A percentile compares a stretch with the other conserved stretches of the same genome.
Conservation (phyloP, 1,140 invertebrate species). For the Scaptomyza hsui region DNA sequence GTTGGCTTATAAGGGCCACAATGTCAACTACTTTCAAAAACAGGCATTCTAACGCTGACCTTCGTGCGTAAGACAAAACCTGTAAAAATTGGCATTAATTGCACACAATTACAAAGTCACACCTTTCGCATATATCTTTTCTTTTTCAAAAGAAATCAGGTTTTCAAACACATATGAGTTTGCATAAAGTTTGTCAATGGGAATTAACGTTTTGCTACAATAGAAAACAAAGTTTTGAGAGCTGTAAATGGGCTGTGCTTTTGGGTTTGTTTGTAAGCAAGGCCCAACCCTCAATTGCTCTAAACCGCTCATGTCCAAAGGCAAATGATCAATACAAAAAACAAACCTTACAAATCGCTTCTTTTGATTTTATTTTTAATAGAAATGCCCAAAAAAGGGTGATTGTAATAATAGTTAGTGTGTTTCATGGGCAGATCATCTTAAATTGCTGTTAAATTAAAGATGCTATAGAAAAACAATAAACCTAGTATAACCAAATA, state of each 20-base stretch:
- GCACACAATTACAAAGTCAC: slow-evolving; percentile 19
- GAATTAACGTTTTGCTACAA: not conserved
- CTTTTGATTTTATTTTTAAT: slow-evolving; percentile 32
- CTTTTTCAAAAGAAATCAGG: slow-evolving; percentile 4
- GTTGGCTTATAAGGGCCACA: slow-evolving; percentile 50
- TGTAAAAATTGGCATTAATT: slow-evolving; percentile 54
- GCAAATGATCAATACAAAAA: slow-evolving; percentile 10
- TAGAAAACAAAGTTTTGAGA: not conserved
- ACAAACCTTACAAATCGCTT: slow-evolving; percentile 15
- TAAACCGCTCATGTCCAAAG: slow-evolving; percentile 27
- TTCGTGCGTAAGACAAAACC: slow-evolving; percentile 33
- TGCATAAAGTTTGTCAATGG: slow-evolving; percentile 4
- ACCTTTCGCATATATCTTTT: slow-evolving; percentile 36
- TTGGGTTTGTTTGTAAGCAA: not conserved
- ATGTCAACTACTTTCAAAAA: slow-evolving; percentile 77
- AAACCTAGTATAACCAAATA: not conserved
- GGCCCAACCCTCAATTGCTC: not conserved
- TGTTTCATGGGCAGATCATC: slow-evolving; percentile 36
- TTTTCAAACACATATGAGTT: slow-evolving; percentile 1
- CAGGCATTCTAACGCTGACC: slow-evolving; percentile 47
- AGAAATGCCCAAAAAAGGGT: slow-evolving; percentile 23
- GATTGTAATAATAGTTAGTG: slow-evolving; percentile 60
- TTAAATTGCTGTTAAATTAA: not conserved
- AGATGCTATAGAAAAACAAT: not conserved
- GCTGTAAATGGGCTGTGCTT: not conserved